Evolutionary conservation across 2,888 invertebrate species (phyloP).

Genomic region (Chloroclysta siterata): DNA sequence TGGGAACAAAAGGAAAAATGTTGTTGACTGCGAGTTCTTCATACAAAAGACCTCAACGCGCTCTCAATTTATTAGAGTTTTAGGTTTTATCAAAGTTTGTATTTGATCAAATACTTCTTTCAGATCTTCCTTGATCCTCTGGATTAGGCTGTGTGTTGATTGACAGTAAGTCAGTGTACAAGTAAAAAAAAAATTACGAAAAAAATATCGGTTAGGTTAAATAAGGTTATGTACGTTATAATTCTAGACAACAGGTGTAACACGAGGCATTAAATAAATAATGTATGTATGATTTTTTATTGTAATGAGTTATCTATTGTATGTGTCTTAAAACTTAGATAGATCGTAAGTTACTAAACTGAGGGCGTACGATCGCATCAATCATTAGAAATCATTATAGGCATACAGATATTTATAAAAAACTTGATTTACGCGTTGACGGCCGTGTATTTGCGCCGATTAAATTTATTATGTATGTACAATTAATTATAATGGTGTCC

Average conservation of each 20-base stretch:
- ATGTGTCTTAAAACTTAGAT: not conserved
- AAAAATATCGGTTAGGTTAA: too few relatives aligned
- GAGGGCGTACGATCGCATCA: constrained; percentile 27
- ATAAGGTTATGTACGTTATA: too few relatives aligned
- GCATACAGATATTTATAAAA: constrained; percentile 19
- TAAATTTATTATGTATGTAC: constrained; percentile 30
- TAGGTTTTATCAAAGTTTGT: not conserved
- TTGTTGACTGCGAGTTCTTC: not conserved
- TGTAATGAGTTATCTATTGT: too few relatives aligned
- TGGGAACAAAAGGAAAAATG: too few relatives aligned
- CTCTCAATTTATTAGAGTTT: not conserved
- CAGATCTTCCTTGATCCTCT: too few relatives aligned
- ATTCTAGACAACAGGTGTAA: too few relatives aligned
- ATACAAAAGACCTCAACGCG: constrained; percentile 40
- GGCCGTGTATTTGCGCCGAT: constrained; percentile 32
- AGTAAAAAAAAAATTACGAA: too few relatives aligned
- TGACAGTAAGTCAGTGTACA: too few relatives aligned
- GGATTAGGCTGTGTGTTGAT: too few relatives aligned
- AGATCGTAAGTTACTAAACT: constrained; percentile 8
- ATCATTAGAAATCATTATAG: constrained; percentile 30
- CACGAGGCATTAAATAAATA: too few relatives aligned
- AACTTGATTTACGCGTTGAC: constrained; percentile 36
- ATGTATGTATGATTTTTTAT: not conserved
- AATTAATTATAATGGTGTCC: constrained; percentile 35
- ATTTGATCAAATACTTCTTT: not conserved